Evolutionary conservation across 2,888 invertebrate species (phyloP).

Genomic region (Drosophila formosana): DNA sequence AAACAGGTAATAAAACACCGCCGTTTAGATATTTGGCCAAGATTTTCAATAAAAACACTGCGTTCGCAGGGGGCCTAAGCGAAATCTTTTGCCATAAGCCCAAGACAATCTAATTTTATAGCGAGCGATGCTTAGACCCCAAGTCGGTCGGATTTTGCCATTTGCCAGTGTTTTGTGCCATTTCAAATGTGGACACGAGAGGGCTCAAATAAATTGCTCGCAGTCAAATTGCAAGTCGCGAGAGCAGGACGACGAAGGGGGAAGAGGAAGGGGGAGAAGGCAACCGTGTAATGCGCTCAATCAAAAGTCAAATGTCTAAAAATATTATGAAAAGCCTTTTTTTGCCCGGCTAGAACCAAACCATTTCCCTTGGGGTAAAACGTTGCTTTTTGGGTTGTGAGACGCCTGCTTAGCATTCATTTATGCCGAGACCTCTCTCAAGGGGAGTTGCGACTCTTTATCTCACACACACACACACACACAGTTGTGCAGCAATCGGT

Average conservation of each 20-base stretch:
- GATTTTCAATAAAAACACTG: slow-evolving; percentile 76
- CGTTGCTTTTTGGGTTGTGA: slow-evolving; percentile 19
- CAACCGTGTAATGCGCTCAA: slow-evolving; percentile 78
- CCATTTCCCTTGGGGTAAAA: slow-evolving; percentile 44
- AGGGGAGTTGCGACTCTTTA: slow-evolving; percentile 32
- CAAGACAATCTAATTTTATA: slow-evolving; percentile 78
- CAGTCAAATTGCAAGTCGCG: slow-evolving; percentile 73
- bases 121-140: slow-evolving; percentile 45
- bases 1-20: slow-evolving; percentile 77
- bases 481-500: slow-evolving; percentile 58
- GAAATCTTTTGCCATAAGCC: slow-evolving; percentile 72
- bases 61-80: slow-evolving; percentile 30
- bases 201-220: slow-evolving; percentile 70
- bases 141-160: slow-evolving; percentile 43
- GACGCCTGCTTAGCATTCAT: slow-evolving; percentile 76
- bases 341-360: slow-evolving; percentile 24
- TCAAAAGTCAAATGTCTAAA: slow-evolving; percentile 81
- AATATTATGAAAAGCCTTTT: slow-evolving; percentile 81
- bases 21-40: slow-evolving; percentile 77
- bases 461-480: slow-evolving; percentile 28
- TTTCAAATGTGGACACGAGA: slow-evolving; percentile 13
- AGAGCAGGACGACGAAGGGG: neutral
- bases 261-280: neutral
- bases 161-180: slow-evolving; percentile 24
- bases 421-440: slow-evolving; percentile 61